These are phyloP conservation scores for Pseudochirops cupreus DNA, from an alignment of 2,797 vertebrate genomes.

Conservation along the genomic window DNA sequence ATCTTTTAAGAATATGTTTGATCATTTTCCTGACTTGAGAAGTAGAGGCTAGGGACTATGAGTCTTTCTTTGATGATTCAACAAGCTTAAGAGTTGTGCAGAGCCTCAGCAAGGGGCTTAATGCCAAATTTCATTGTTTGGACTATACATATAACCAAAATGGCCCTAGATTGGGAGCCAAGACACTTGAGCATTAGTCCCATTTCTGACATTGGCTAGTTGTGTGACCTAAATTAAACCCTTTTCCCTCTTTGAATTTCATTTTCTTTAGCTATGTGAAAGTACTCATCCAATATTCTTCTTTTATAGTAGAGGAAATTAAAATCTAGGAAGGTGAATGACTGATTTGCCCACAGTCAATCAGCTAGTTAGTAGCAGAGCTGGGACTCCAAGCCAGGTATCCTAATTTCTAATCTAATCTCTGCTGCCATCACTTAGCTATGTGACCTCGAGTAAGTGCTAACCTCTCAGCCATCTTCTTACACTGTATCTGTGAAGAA, in stretches of 20 bases:
- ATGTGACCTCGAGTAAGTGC: background rate
- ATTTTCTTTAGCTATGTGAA: too few species aligned
- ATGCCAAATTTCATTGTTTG: background rate
- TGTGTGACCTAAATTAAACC: too few species aligned
- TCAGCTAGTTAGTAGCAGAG: background rate
- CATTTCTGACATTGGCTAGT: too few species aligned
- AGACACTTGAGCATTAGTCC: background rate
- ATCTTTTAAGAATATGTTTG: background rate
- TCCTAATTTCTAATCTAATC: background rate
- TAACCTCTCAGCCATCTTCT: background rate
- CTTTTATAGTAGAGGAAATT: too few species aligned
- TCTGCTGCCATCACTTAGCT: background rate
- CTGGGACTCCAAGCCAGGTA: background rate
- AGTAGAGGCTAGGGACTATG: background rate
- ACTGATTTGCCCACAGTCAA: background rate
- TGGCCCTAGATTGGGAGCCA: background rate
- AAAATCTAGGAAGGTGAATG: background rate
- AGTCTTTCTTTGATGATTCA: background rate
- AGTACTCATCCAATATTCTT: too few species aligned
- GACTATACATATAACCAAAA: background rate
- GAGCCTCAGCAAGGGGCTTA: background rate
- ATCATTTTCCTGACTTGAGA: background rate
- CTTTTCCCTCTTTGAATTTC: too few species aligned
- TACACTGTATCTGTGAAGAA: background rate
- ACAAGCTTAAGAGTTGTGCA: background rate